Evolutionary conservation across 2,888 invertebrate species (phyloP), one percentile per base, ranked within the genome.

Genomic region (Oscheius sp.): DNA sequence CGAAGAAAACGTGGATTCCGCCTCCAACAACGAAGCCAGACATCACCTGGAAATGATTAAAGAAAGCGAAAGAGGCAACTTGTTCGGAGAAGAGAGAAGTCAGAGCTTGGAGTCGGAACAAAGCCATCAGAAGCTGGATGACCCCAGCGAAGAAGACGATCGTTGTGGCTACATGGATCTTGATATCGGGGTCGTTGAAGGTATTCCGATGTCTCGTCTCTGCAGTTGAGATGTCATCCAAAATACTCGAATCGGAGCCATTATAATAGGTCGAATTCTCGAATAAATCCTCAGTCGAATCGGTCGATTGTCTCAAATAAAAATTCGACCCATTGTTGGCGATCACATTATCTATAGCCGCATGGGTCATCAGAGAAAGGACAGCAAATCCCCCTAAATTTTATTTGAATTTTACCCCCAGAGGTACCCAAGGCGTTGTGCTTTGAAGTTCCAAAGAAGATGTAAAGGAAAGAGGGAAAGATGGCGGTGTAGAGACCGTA

Each of bases 401-500:
- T n/a, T n/a, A n/a, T n/a, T n/a, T n/a, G n/a, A n/a, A n/a, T n/a
- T n/a, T n/a, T n/a, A n/a, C n/a, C n/a, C n/a, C n/a, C n/a, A n/a
- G n/a, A n/a, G n/a, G n/a, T 66, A 80, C 84, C 84, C 17, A 85
- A 67, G 20, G 85, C 79, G 70, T 84, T 83, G 65, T 85, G 82
- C 70, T 83, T 82, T 34, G 83, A 83, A 53, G 85, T 82, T n/a
- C 85, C 85, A 61, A 85, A 85, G 63, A 85, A 76, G 46, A 85
- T 82, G 69, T 85, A 85, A 34, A 84, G 73, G 55, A 85, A 85
- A n/a, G 84, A 79, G 2, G 85, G 84, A 53, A 85, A 85, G 53
- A 85, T 85, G 52, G 84, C 82, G 15, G 85, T 84, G 69, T 85
- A 85, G 34, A 85, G 74, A 25, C 85, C 85, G 65, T 84, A 85